Evolutionary conservation across 2,888 invertebrate species (phyloP).

Genomic region (Leucoma salicis): DNA sequence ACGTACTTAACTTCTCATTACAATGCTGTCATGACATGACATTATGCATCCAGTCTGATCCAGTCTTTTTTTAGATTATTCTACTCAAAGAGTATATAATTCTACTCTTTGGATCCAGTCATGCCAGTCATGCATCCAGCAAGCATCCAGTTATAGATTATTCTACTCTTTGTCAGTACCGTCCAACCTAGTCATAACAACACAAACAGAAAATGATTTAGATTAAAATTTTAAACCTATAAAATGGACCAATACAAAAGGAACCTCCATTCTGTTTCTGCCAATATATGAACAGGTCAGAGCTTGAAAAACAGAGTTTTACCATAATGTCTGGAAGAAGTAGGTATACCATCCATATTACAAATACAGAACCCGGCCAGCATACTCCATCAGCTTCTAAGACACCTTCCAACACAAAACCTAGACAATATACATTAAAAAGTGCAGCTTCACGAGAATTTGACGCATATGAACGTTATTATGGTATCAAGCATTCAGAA

Average conservation of each 20-base stretch:
- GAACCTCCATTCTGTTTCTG: neutral
- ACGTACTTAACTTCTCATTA: too few relatives aligned
- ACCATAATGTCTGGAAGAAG: neutral
- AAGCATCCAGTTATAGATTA: too few relatives aligned
- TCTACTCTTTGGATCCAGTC: too few relatives aligned
- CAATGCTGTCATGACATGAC: too few relatives aligned
- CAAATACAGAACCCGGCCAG: neutral
- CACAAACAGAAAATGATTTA: neutral
- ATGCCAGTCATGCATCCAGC: too few relatives aligned
- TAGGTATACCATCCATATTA: neutral
- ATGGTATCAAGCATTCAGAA: conserved; percentile 4
- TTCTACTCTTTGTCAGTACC: too few relatives aligned
- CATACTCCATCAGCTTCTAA: neutral
- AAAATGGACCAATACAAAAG: neutral
- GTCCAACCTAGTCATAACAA: neutral
- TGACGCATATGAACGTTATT: conserved; percentile 1
- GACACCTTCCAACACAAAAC: neutral
- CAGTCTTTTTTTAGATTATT: too few relatives aligned
- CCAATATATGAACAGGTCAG: neutral
- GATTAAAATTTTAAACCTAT: neutral
- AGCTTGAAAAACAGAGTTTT: neutral
- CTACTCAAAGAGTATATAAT: too few relatives aligned
- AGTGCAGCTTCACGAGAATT: neutral
- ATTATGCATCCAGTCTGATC: too few relatives aligned
- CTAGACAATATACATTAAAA: neutral